These are phyloP conservation scores for Pseudomyrmex concolor DNA, from an alignment of 1,140 invertebrate species.

Conservation along the genomic window DNA sequence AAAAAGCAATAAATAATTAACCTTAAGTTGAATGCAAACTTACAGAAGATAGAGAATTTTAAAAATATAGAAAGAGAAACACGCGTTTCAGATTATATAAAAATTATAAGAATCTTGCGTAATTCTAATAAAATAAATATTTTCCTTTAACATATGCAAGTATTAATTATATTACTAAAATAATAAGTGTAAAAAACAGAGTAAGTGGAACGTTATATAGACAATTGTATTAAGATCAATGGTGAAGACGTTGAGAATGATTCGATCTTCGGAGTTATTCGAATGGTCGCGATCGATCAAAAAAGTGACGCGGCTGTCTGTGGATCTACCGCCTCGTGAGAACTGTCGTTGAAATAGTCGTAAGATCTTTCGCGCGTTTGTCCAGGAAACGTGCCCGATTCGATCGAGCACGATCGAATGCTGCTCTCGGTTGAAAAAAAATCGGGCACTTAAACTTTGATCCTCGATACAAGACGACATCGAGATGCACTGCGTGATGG, in stretches of 20 bases:
- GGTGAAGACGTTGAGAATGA: conserved; percentile 51
- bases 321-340: neutral
- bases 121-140: neutral
- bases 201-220: neutral
- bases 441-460: conserved; percentile 53
- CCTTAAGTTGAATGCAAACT: neutral
- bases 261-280: neutral
- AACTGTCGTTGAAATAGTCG: conserved; percentile 14
- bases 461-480: conserved; percentile 48
- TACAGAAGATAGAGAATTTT: neutral
- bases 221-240: neutral
- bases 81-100: neutral
- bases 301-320: conserved; percentile 2
- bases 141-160: neutral
- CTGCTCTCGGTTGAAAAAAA: conserved; percentile 29
- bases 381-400: neutral
- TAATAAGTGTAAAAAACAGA: conserved; percentile 35
- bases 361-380: neutral
- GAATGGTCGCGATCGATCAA: conserved; percentile 47
- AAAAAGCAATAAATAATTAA: conserved; percentile 36
- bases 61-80: neutral
- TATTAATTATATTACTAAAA: conserved; percentile 58
- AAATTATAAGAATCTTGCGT: neutral
- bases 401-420: conserved; percentile 61
- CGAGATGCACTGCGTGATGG: conserved; percentile 73